phyloP scores from a whole-genome alignment of 2,113 vertebrate genomes.

The Pedionomus torquatus region DNA sequence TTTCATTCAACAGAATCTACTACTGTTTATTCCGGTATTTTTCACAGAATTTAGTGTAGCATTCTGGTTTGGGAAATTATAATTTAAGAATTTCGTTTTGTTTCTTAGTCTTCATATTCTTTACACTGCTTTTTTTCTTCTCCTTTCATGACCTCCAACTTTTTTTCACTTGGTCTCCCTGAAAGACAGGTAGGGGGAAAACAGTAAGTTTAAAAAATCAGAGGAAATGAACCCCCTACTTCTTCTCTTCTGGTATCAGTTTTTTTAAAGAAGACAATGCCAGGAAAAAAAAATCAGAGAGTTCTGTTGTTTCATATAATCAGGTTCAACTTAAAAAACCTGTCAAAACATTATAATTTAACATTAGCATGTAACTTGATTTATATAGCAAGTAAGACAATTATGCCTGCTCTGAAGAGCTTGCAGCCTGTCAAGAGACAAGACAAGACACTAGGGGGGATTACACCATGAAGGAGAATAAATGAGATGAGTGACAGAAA shows the following conservation, averaged over 20 bases:
- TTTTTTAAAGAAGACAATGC: background rate
- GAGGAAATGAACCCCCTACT: background rate
- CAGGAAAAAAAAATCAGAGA: background rate
- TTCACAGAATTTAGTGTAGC: background rate
- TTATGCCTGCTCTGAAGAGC: conserved; percentile 59
- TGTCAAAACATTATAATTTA: conserved; percentile 70
- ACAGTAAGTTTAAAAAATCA: background rate
- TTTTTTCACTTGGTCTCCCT: background rate
- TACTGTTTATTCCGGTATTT: background rate
- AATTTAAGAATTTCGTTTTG: background rate
- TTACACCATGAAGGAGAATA: conserved; percentile 40
- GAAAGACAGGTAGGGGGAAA: background rate
- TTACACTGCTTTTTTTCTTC: background rate
- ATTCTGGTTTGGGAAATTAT: background rate
- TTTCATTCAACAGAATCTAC: background rate
- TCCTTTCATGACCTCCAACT: background rate
- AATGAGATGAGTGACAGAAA: conserved; percentile 63
- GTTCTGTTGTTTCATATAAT: conserved; percentile 62
- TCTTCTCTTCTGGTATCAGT: background rate
- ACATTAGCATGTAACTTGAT: conserved; percentile 44
- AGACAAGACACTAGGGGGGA: conserved; percentile 49
- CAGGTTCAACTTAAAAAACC: conserved; percentile 50
- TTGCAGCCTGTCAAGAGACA: conserved; percentile 58
- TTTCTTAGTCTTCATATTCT: background rate
- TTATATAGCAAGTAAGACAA: conserved; percentile 61